These are phyloP conservation scores for Eucidaris tribuloides DNA, from an alignment of 35 echinoderm and acorn worm genomes.

Conservation along the genomic window DNA sequence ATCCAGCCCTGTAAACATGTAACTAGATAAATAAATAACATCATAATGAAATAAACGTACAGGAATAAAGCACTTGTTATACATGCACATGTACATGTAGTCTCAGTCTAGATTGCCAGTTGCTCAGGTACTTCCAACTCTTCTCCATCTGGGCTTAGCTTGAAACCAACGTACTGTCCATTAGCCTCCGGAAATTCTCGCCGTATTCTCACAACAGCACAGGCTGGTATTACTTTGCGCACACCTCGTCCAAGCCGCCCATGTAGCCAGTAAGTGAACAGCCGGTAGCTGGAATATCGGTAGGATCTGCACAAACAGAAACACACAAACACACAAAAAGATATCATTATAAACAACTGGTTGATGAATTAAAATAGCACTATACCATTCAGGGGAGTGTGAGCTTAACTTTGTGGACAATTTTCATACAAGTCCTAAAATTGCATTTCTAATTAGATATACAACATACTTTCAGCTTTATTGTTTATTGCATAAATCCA, in stretches of 20 bases:
- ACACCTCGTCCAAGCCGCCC: slow-evolving; percentile 21
- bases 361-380: too few relatives aligned
- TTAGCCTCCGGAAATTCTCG: background rate
- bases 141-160: background rate
- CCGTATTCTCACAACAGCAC: background rate
- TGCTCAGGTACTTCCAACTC: background rate
- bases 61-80: too few relatives aligned
- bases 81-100: too few relatives aligned
- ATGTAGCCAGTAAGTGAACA: slow-evolving; percentile 50
- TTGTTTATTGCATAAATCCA: too few relatives aligned
- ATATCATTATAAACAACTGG: background rate
- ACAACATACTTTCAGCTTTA: too few relatives aligned
- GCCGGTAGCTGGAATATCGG: slow-evolving; percentile 23
- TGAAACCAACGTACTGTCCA: background rate
- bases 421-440: too few relatives aligned
- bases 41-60: too few relatives aligned
- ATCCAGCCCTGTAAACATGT: too few relatives aligned
- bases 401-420: too few relatives aligned
- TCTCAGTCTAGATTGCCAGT: background rate
- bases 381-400: too few relatives aligned
- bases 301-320: slow-evolving; percentile 15
- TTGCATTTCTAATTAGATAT: too few relatives aligned
- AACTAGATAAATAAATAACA: too few relatives aligned
- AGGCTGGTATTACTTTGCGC: slow-evolving; percentile 4
- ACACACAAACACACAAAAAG: background rate